Evolutionary conservation across 2,888 invertebrate species (phyloP).

Genomic region (Siphlonurus alternatus): DNA sequence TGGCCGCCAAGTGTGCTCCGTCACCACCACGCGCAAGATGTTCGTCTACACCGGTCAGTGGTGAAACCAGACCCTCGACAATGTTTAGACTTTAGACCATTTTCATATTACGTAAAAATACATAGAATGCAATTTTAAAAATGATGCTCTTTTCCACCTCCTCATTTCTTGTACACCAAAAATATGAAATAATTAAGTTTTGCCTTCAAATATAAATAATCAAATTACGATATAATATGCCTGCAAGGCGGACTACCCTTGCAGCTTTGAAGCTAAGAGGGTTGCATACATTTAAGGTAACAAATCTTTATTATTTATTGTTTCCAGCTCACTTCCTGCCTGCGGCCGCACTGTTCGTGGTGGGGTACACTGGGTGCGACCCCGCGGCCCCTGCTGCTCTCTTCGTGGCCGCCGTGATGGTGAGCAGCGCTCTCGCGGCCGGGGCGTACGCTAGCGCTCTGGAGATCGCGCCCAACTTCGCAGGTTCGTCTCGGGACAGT

Average conservation of each 20-base stretch:
- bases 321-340: slow-evolving; percentile 36
- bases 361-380: slow-evolving; percentile 40
- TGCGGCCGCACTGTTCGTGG: slow-evolving; percentile 37
- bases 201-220: too few relatives aligned
- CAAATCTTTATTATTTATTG: background rate
- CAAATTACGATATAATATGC: too few relatives aligned
- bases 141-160: too few relatives aligned
- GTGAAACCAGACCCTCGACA: background rate
- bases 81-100: background rate
- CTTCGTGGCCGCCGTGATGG: slow-evolving; percentile 36
- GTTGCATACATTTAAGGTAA: background rate
- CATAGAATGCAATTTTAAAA: too few relatives aligned
- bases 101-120: too few relatives aligned
- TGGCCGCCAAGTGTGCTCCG: slow-evolving; percentile 33
- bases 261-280: background rate
- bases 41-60: slow-evolving; percentile 36
- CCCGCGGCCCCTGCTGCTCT: slow-evolving; percentile 36
- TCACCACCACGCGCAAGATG: slow-evolving; percentile 36
- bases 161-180: too few relatives aligned
- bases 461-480: slow-evolving; percentile 34
- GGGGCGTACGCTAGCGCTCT: slow-evolving; percentile 40
- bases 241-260: background rate
- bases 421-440: slow-evolving; percentile 38
- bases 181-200: too few relatives aligned
- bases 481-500: slow-evolving; percentile 13